Evolutionary conservation across 2,797 vertebrate species (phyloP).

Genomic region (Rhabdomys pumilio): DNA sequence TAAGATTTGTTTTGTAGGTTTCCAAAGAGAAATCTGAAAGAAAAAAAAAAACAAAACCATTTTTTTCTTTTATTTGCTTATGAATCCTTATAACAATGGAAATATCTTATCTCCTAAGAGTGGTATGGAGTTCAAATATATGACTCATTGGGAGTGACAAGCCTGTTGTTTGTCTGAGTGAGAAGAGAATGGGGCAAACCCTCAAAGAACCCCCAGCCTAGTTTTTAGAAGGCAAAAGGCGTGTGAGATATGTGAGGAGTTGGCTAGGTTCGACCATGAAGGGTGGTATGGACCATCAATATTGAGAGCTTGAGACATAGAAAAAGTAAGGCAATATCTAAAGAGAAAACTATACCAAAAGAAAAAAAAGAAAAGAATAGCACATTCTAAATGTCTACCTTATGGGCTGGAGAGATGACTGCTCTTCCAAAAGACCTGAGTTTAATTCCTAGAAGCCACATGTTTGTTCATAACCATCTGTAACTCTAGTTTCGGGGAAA

Average conservation of each 20-base stretch:
- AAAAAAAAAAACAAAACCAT: background rate
- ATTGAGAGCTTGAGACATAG: background rate
- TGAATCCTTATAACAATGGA: background rate
- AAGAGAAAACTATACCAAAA: background rate
- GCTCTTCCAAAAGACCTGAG: background rate
- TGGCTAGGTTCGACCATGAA: background rate
- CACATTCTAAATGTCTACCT: background rate
- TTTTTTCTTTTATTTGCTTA: background rate
- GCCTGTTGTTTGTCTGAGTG: background rate
- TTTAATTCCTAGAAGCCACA: background rate
- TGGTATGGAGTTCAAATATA: background rate
- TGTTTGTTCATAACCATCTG: background rate
- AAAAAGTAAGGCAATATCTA: background rate
- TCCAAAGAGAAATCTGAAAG: background rate
- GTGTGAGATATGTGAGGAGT: background rate
- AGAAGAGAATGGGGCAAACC: background rate
- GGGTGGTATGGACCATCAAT: background rate
- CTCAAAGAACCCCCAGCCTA: background rate
- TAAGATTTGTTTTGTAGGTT: background rate
- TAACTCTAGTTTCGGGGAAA: background rate
- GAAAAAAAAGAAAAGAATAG: background rate
- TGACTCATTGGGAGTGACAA: background rate
- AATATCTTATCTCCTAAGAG: slow-evolving; percentile 15
- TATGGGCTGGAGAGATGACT: background rate
- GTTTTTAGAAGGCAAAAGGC: background rate